Evolutionary conservation across 2,888 invertebrate genomes (phyloP).

Genomic region (Syrista parreyssii): DNA sequence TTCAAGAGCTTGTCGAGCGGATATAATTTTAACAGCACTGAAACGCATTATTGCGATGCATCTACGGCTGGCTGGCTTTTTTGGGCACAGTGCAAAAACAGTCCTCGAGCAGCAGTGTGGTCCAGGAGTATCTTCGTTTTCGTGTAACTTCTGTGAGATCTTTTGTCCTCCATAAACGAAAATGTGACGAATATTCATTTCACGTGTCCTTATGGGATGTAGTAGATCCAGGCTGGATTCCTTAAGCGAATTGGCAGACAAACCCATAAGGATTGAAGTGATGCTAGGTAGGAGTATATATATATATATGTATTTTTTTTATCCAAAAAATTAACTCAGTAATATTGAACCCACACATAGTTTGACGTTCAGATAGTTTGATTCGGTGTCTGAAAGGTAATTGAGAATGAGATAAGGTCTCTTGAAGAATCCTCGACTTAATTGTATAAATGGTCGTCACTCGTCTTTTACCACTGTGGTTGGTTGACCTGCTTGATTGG

Average conservation of each 20-base stretch:
- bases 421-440: neutral
- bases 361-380: neutral
- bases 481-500: neutral
- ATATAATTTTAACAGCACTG: conserved; percentile 52
- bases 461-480: neutral
- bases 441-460: conserved; percentile 5
- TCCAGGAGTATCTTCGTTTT: neutral
- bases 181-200: conserved; percentile 6
- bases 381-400: neutral
- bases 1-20: conserved; percentile 18
- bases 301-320: neutral
- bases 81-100: neutral
- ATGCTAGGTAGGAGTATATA: conserved; percentile 48
- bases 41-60: neutral
- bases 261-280: conserved; percentile 47
- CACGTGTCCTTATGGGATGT: conserved; percentile 51
- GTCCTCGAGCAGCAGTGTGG: neutral
- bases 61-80: neutral
- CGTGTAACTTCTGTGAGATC: neutral
- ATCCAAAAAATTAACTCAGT: neutral
- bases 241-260: conserved; percentile 31
- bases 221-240: conserved; percentile 45
- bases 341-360: neutral
- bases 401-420: neutral
- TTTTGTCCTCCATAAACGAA: neutral